Base-by-base conservation (phyloP, 2,113 vertebrate species). In the Bambusicola thoracicus region DNA sequence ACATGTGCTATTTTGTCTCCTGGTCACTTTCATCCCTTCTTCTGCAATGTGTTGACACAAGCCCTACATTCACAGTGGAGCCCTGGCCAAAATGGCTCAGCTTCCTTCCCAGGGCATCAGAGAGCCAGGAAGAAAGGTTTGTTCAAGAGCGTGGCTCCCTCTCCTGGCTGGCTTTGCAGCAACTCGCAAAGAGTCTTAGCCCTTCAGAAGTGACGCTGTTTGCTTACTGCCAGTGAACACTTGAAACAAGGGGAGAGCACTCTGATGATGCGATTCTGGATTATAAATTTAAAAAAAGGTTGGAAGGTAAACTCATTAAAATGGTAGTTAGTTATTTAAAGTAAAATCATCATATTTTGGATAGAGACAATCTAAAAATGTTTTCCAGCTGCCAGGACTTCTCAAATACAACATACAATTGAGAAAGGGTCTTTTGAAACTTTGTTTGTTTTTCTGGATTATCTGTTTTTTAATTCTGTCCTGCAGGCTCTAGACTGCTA, bases 141-240 rank as follows among this genome's bases (percentile, higher is more conserved):
- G 68, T 59, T 96, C 66, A 68, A 94, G 96, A 87, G 92, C 96
- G 94, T 91, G 68, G 93, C 97, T 96, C 97, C 98, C 97, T 93
- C 97, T 98, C 96, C 97, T 97, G 98, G 97, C 61, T 70, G 89
- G 49, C 72, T 95, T 87, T 68, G 78, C 70, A 87, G 70, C 63
- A 89, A 86, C 55, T 84, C 82, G 30, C 69, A 72, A 46, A 29
- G 48, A 83, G 40, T 61, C 84, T 85, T 91, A 91, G 93, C 68
- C 85, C 79, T 91, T 81, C 21, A 65, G 78, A 94, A 94, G 76
- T 56, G 72, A 49, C 30, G 62, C 27, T 74, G 41, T 41, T 86
- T 90, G 30, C 51, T 92, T 72, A 70, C 51, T 67, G 77, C 36
- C 73, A 68, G 46, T 24, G 51, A n/a, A 75, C 10, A 5, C 56